Base-by-base conservation (phyloP, 1,140 invertebrate genomes). In the Proctacanthus coquilletti region DNA sequence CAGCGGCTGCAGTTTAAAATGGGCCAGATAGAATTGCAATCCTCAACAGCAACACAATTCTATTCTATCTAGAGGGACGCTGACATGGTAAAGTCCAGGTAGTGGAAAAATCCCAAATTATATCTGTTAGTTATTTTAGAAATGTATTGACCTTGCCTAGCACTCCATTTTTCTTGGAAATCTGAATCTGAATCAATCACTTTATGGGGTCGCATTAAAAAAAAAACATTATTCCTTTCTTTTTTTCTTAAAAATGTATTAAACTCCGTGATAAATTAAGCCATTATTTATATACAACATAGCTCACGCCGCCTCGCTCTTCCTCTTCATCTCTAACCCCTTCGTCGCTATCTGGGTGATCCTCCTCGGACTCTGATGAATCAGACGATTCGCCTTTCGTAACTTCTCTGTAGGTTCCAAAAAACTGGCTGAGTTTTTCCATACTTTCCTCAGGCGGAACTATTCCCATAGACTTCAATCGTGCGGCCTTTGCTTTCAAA, bases 1-100 rank as follows among this genome's bases (percentile, higher is more conserved):
- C 86, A 94, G 59, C 68, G 89, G 41, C 69, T 97, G 36, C 86
- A 97, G 57, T 95, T 97, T 52, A 97, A 96, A 70, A 94, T 98
- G 77, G 89, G 87, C 1, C 92, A 97, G 66, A 88, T 95, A 41
- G 93, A 98, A 66, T 63, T 96, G 40, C 93, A 98, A 60, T 93
- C 91, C 3, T 92, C 91, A 2, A 84, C 85, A 21, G 57, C 57
- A 10, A 60, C 56, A 20, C 57, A 60, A 39, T 60, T 60, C 39
- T 60, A 60, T 41, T 60, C 57, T 1, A 60, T 60, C 30, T 60
- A 54, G 53, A 42, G 5, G 14, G n/a, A 23, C 5, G 17, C 9
- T 34, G 31, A 19, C 18, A 31, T 25, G 6, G n/a, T 25, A 25
- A 25, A 25, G n/a, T 25, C 23, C 23, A 8, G 23, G 6, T n/a